Conservation (phyloP, 2,888 invertebrate genomes). For the Drosophila fulvimacula region DNA sequence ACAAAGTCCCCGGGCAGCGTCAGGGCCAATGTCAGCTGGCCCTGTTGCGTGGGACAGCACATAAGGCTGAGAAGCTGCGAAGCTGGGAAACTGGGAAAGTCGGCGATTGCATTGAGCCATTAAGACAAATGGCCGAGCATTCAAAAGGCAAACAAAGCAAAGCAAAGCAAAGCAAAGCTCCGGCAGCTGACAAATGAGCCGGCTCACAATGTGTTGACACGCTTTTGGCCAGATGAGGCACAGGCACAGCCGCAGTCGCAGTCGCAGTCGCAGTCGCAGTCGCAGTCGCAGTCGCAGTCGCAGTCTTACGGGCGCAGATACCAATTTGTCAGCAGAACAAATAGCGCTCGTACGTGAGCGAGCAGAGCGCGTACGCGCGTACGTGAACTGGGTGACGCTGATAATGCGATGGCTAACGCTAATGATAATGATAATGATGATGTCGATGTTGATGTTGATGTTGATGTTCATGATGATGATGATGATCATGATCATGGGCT, state of each 20-base stretch:
- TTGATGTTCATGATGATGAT: constrained; percentile 25
- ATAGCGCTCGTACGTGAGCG: constrained; percentile 73
- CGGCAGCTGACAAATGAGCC: constrained; percentile 70
- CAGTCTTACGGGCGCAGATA: constrained; percentile 56
- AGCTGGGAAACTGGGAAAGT: constrained; percentile 16
- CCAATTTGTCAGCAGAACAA: constrained; percentile 77
- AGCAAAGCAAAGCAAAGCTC: constrained; percentile 63
- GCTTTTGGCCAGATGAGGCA: constrained; percentile 58
- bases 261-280: not conserved
- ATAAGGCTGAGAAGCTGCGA: not conserved
- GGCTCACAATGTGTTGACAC: constrained; percentile 75
- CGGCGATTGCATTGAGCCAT: constrained; percentile 70
- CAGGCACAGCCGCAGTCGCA: not conserved
- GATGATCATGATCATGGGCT: constrained; percentile 29
- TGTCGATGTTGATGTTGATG: constrained; percentile 23
- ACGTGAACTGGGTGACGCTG: constrained; percentile 75
- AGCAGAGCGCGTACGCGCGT: constrained; percentile 64
- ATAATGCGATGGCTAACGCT: constrained; percentile 23
- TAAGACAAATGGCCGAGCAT: constrained; percentile 72
- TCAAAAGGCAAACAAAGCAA: constrained; percentile 60
- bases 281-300: not conserved
- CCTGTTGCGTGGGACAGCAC: constrained; percentile 72
- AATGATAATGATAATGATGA: constrained; percentile 23
- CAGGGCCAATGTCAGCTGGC: constrained; percentile 61
- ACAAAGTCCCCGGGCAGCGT: constrained; percentile 57